Base-by-base conservation (phyloP, 2,113 vertebrate genomes). In the Misgurnus anguillicaudatus region DNA sequence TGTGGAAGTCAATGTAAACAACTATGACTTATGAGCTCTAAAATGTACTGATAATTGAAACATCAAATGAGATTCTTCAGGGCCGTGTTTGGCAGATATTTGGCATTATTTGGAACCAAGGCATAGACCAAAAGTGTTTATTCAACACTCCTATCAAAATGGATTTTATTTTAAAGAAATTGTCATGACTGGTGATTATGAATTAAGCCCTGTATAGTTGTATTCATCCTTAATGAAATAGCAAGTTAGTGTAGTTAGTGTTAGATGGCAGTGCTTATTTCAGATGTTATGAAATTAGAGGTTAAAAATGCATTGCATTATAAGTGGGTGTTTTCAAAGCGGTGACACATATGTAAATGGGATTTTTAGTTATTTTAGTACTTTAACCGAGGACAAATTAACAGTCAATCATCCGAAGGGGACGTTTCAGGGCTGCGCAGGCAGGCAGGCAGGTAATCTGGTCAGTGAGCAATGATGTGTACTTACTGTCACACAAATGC, bases 401-500 rank as follows among this genome's bases (percentile, higher is more conserved):
- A 81, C 48, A 11, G 68, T 36, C 63, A 9, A 14, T 68, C 39
- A 45, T 41, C n/a, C 11, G n/a, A 38, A 21, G 13, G 36, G 13
- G 14, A 24, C 17, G 66, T 48, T 61, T 71, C 61, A 41, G 16
- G 41, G 11, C 31, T 10, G 17, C 8, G 16, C 14, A 53, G 81
- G 66, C 84, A 78, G 87, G 86, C 83, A 31, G 63, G 21, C 9
- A 7, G 10, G 42, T 45, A 47, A 60, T 19, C 47, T 72, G 31
- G 61, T 21, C 3, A 0, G 17, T 45, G 24, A 51, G 78, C 60
- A 41, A 38, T 68, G 57, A 17, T 61, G 48, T 81, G 75, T 94
- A 95, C 94, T 94, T 94, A 95, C 92, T 90, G 88, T 88, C 89
- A 90, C 87, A 90, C 88, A 83, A 79, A 36, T 8, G 87, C 38